Evolutionary conservation across 2,888 invertebrate species (phyloP).

Genomic region (Ennomos fuscantarius): DNA sequence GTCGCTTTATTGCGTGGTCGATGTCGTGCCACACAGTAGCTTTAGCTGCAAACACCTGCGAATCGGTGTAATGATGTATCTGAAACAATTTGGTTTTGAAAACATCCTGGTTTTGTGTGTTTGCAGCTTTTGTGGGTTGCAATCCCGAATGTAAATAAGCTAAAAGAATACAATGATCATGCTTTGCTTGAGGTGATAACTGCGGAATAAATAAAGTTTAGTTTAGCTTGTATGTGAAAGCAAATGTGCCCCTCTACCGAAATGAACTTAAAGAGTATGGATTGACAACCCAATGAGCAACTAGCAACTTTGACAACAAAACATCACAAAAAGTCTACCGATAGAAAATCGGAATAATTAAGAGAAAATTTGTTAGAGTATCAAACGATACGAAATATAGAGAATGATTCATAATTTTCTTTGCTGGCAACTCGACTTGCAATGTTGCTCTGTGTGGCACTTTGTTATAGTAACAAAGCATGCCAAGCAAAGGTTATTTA

Average conservation of each 20-base stretch:
- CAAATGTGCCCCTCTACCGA: conserved; percentile 13
- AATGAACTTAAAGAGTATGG: conserved; percentile 39
- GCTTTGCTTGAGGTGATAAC: conserved; percentile 22
- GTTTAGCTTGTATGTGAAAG: background rate
- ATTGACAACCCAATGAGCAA: conserved; percentile 60
- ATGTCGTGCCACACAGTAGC: conserved; percentile 67
- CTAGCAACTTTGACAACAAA: conserved; percentile 23
- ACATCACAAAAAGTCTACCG: too few species aligned
- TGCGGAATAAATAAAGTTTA: conserved; percentile 2
- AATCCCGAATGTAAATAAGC: conserved; percentile 49
- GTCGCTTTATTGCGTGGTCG: conserved; percentile 22
- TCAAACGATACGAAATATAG: too few species aligned
- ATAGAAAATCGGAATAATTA: too few species aligned
- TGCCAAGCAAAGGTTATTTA: conserved; percentile 46
- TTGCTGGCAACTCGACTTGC: conserved; percentile 61
- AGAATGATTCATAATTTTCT: too few species aligned
- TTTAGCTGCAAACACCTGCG: conserved; percentile 76
- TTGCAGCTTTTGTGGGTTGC: conserved; percentile 76
- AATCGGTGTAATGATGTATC: conserved; percentile 23
- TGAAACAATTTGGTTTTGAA: conserved; percentile 20
- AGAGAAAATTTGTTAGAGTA: too few species aligned
- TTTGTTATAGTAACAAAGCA: conserved; percentile 49
- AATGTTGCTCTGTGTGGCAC: conserved; percentile 65
- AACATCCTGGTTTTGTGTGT: conserved; percentile 51
- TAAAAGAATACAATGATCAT: conserved; percentile 31